Base-by-base conservation (phyloP, 2,113 vertebrate species). In the Coryphaenoides rupestris region DNA sequence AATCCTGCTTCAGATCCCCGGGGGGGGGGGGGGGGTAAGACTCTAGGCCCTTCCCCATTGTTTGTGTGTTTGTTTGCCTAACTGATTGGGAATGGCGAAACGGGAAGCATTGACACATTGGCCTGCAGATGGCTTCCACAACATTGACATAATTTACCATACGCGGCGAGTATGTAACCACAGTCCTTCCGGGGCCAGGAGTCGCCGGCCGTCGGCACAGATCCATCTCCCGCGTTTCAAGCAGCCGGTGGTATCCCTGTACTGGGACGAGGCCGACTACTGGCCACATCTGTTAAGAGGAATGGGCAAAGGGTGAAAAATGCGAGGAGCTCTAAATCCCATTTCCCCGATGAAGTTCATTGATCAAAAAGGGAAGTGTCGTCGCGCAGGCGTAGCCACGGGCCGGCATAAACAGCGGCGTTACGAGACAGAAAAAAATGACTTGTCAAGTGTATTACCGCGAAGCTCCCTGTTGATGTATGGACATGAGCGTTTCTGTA, bases 231-330 rank as follows among this genome's bases (percentile, higher is more conserved):
- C 22, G n/a, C 62, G 68, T 77, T 73, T 74, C 60, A 28, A 10
- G 62, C 52, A 69, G 58, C 26, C 59, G 50, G 45, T 70, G 49
- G 47, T 70, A 74, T 76, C 68, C 80, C 33, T 60, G 65, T 75
- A 40, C 61, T 28, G n/a, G n/a, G n/a, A 28, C 26, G 9, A 60
- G 60, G 61, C 79, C 19, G 68, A 74, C 55, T 69, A 79, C 71
- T 75, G 69, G 66, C 79, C 72, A 83, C 72, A 84, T 76, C 78
- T 81, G 50, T 60, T 28, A 84, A 83, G 78, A 86, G 66, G 66
- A 83, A 87, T 83, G 78, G 72, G 21, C 45, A 59, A 67, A n/a
- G n/a, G n/a, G 46, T 33, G 67, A 73, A 81, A 82, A 89, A 82
- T 80, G 66, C 76, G 76, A 56, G 64, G 73, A 78, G 72, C 69